A percentile compares a stretch with the other conserved stretches of the same genome.
Evolutionary conservation across 2,888 invertebrate species (phyloP).

Genomic region (Nephrotoma appendiculata): DNA sequence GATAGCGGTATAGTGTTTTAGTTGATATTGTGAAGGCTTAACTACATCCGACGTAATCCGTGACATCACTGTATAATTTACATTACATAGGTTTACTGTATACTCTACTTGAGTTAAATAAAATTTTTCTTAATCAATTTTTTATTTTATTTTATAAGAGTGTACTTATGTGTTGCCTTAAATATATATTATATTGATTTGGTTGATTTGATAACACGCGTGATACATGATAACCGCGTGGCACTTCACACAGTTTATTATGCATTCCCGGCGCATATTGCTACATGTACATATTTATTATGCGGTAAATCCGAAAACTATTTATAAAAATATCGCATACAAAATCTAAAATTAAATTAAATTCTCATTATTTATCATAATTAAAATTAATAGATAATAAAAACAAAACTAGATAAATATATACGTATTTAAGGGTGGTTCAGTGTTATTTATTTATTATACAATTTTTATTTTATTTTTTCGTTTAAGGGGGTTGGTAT

Average conservation of each 20-base stretch:
- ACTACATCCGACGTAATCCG: background rate
- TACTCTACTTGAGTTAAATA: background rate
- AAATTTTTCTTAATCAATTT: background rate
- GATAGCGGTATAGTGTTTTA: no score
- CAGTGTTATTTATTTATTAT: background rate
- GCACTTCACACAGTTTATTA: background rate
- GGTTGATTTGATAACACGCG: no score
- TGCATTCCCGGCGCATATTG: background rate
- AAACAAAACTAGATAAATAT: background rate
- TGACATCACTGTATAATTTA: background rate
- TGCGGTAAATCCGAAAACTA: background rate
- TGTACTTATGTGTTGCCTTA: background rate
- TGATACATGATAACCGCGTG: background rate
- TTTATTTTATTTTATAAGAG: background rate
- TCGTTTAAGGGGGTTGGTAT: background rate
- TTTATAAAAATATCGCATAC: background rate
- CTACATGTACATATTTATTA: no score
- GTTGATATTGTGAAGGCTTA: no score
- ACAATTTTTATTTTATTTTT: background rate
- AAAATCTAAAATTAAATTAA: background rate
- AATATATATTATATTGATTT: background rate
- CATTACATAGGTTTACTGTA: background rate
- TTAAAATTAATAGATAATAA: background rate
- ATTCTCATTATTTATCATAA: background rate
- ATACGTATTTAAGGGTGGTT: background rate